These are phyloP conservation scores for Cryptoprocta ferox DNA, from an alignment of 2,797 vertebrate genomes.

Conservation along the genomic window DNA sequence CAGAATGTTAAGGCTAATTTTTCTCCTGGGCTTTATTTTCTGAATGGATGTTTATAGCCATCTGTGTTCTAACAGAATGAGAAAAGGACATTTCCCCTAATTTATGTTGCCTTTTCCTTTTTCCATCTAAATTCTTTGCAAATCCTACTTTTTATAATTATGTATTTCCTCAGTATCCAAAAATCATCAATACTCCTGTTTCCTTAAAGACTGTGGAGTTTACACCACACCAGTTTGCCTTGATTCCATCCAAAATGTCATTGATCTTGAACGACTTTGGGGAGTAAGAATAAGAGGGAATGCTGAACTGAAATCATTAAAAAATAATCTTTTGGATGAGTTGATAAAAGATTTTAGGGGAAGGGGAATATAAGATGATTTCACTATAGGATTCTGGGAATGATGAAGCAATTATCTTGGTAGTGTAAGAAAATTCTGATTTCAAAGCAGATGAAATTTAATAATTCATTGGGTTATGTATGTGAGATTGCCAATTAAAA, in stretches of 20 bases:
- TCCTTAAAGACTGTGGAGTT: background rate
- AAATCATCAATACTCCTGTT: background rate
- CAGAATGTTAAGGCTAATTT: background rate
- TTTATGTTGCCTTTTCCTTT: background rate
- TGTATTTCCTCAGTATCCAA: background rate
- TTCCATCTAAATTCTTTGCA: background rate
- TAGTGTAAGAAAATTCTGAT: background rate
- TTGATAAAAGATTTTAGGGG: background rate
- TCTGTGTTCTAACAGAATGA: constrained; percentile 16
- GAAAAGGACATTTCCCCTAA: background rate
- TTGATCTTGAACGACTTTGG: background rate
- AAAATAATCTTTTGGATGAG: background rate
- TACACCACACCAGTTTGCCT: background rate
- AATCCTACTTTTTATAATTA: background rate
- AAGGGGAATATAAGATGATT: background rate
- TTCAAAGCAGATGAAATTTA: background rate
- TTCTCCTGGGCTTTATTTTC: background rate
- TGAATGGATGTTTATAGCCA: background rate
- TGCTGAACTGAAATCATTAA: background rate
- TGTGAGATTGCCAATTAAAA: background rate
- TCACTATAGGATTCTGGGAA: background rate
- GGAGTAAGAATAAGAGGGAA: background rate
- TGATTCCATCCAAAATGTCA: background rate
- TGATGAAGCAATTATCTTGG: too few relatives aligned
- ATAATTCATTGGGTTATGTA: background rate